Conservation (phyloP, 2,888 invertebrate genomes). For the Hirtodrosophila cameraria region DNA sequence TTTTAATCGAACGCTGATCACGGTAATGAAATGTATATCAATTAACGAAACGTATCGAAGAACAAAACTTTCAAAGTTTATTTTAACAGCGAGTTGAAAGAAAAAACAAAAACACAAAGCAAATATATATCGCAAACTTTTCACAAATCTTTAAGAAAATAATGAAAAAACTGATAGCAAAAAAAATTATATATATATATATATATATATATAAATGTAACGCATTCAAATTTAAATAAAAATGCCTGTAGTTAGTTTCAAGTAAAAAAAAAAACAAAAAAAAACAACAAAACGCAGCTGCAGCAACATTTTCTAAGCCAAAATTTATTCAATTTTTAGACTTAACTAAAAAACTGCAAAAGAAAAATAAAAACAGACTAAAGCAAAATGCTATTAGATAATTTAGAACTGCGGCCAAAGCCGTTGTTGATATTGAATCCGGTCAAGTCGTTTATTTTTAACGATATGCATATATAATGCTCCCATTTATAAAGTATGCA, state of each 20-base stretch:
- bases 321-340: conserved; percentile 74
- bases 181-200: conserved; percentile 15
- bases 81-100: conserved; percentile 48
- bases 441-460: conserved; percentile 19
- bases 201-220: conserved; percentile 10
- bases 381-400: conserved; percentile 13
- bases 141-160: conserved; percentile 20
- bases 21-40: conserved; percentile 51
- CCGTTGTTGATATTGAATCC: conserved; percentile 10
- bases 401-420: conserved; percentile 19
- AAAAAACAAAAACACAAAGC: conserved; percentile 21
- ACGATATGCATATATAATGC: not conserved
- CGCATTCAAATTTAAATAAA: conserved; percentile 16
- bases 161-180: conserved; percentile 7
- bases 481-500: too few relatives aligned
- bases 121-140: conserved; percentile 38
- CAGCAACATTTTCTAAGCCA: conserved; percentile 71
- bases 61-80: conserved; percentile 64
- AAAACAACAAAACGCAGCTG: conserved; percentile 1
- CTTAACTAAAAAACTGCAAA: conserved; percentile 39
- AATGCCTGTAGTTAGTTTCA: conserved; percentile 80
- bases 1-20: conserved; percentile 32
- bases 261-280: conserved; percentile 47
- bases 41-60: conserved; percentile 71
- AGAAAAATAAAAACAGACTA: conserved; percentile 21